A percentile compares a stretch with the other conserved stretches of the same genome.
phyloP scores from a whole-genome alignment of 2,888 invertebrate genomes.

The Hipparchia semele region DNA sequence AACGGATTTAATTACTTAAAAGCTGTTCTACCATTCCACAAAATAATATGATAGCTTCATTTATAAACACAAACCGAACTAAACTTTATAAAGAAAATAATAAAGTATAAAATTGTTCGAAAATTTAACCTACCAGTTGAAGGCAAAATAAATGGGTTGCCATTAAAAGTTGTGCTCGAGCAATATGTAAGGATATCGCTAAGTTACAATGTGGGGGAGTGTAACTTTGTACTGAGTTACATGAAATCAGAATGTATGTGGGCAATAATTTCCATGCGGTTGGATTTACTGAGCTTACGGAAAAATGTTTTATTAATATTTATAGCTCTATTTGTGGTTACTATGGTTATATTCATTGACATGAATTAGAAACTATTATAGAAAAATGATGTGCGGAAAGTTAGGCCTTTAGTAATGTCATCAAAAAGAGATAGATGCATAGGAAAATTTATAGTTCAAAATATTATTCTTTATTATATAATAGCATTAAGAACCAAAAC shows the following conservation, averaged over 20 bases:
- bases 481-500: no score
- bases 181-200: conserved; percentile 28
- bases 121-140: conserved; percentile 10
- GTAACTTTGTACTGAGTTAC: conserved; percentile 23
- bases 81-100: neutral
- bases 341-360: neutral
- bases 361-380: no score
- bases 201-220: conserved; percentile 25
- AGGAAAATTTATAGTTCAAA: no score
- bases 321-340: conserved; percentile 5
- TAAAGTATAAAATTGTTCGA: conserved; percentile 15
- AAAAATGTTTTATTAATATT: conserved; percentile 13
- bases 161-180: conserved; percentile 28
- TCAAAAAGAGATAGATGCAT: no score
- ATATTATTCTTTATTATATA: no score
- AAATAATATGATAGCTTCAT: conserved; percentile 19
- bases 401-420: no score
- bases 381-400: no score
- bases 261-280: conserved; percentile 13
- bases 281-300: conserved; percentile 13
- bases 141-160: conserved; percentile 27
- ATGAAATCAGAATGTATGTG: conserved; percentile 20
- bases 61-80: neutral
- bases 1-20: conserved; percentile 26
- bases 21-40: conserved; percentile 14